These are phyloP conservation scores for Amphilophus citrinellus DNA, from an alignment of 2,113 vertebrate species.

Conservation along the genomic window DNA sequence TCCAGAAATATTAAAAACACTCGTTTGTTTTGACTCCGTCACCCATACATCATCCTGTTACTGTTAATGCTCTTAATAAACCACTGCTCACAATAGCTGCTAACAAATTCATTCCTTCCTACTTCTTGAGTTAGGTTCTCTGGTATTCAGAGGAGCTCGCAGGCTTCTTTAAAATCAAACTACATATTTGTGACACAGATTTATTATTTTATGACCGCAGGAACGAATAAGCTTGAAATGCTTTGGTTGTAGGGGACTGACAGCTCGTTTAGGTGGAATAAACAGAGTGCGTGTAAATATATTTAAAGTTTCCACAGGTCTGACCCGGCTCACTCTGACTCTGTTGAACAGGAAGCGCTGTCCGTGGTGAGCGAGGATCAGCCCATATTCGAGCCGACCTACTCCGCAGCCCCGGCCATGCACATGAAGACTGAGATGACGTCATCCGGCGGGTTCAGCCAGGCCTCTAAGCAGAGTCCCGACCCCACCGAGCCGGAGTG, in stretches of 20 bases:
- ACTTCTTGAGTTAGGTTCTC: background rate
- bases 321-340: slow-evolving; percentile 5
- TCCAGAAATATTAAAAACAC: background rate
- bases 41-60: background rate
- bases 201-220: background rate
- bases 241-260: background rate
- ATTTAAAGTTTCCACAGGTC: slow-evolving; percentile 20
- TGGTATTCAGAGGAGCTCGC: background rate
- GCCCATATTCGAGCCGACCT: slow-evolving; percentile 83
- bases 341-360: slow-evolving; percentile 83
- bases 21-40: background rate
- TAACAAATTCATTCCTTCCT: background rate
- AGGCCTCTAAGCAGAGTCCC: slow-evolving; percentile 77
- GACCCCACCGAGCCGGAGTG: slow-evolving; percentile 80
- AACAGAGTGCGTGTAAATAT: background rate
- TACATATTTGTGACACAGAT: background rate
- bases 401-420: slow-evolving; percentile 73
- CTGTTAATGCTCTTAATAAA: background rate
- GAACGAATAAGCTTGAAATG: background rate
- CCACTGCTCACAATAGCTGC: background rate
- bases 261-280: accelerated
- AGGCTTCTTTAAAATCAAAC: background rate
- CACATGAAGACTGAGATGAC: slow-evolving; percentile 84
- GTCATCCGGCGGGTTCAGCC: slow-evolving; percentile 72
- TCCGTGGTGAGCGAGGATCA: slow-evolving; percentile 87